Evolutionary conservation across 2,888 invertebrate genomes (phyloP).

Genomic region (Oligia strigilis): DNA sequence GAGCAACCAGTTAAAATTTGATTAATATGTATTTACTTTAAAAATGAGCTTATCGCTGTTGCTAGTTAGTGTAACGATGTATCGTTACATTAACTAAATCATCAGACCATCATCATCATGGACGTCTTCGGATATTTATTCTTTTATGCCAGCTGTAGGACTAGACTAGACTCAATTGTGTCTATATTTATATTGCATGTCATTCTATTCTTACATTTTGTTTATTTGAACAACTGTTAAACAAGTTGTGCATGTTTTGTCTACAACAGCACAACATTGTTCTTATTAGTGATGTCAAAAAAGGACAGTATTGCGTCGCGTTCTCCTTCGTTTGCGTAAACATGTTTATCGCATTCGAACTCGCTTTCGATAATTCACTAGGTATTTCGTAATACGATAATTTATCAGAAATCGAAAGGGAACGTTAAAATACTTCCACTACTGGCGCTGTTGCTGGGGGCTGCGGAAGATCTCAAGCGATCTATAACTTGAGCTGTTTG

Average conservation of each 20-base stretch:
- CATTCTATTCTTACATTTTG: neutral
- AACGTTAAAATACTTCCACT: neutral
- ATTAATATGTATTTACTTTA: neutral
- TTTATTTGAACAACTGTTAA: conserved; percentile 21
- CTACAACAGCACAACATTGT: conserved; percentile 32
- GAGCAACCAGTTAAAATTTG: conserved; percentile 4
- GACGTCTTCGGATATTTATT: neutral
- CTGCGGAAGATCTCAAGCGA: neutral
- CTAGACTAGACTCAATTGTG: neutral
- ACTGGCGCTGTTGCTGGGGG: neutral
- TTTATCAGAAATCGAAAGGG: conserved; percentile 35
- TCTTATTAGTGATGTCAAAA: conserved; percentile 44
- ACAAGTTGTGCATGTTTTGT: conserved; percentile 13
- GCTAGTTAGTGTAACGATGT: neutral
- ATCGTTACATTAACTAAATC: no score
- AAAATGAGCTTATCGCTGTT: conserved; percentile 3
- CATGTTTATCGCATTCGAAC: conserved; percentile 54
- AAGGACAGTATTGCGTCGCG: conserved; percentile 40
- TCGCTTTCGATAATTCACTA: conserved; percentile 43
- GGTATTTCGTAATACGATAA: conserved; percentile 49
- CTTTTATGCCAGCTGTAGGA: neutral
- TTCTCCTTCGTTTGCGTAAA: conserved; percentile 50
- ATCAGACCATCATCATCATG: no score
- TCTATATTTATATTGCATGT: neutral
- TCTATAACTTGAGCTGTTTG: neutral